Percentiles rank a stretch among this genome's conserved stretches.
Evolutionary conservation across 2,797 vertebrate species (phyloP).

Genomic region (Alcedo atthis): DNA sequence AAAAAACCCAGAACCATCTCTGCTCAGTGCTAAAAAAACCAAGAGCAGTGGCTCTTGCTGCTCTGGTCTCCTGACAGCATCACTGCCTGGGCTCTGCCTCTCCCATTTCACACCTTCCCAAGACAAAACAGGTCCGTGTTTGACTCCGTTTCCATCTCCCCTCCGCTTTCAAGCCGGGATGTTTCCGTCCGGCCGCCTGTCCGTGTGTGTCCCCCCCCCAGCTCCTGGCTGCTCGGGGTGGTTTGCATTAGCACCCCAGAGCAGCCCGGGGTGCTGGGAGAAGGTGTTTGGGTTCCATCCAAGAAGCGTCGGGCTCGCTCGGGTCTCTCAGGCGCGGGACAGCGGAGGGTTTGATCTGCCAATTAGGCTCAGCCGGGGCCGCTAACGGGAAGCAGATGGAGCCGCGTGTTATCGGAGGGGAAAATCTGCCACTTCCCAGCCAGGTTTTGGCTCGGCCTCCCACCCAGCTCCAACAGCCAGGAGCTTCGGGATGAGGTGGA

Average conservation of each 20-base stretch:
- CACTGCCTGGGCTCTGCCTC: neutral
- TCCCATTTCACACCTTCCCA: neutral
- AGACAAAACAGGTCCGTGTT: fast-evolving
- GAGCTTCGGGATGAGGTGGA: fast-evolving
- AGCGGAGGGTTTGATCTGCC: constrained; percentile 57
- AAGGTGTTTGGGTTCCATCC: constrained; percentile 50
- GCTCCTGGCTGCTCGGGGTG: neutral
- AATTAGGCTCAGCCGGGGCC: constrained; percentile 52
- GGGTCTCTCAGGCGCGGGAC: neutral
- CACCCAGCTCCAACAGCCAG: neutral
- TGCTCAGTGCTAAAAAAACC: neutral
- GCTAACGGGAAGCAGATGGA: constrained; percentile 75
- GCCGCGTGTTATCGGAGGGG: neutral
- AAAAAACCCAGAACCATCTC: neutral
- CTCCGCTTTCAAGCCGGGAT: neutral
- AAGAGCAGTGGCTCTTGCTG: neutral
- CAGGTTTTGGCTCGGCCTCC: neutral
- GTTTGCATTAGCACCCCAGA: constrained; percentile 63
- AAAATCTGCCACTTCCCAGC: neutral
- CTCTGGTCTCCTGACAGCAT: fast-evolving
- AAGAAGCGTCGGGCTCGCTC: neutral
- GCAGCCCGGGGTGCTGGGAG: neutral
- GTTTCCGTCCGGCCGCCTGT: neutral
- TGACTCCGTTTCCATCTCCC: neutral
- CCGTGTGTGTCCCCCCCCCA: neutral